Evolutionary conservation across 2,888 invertebrate genomes (phyloP).

Genomic region (Heliothis peltigera): DNA sequence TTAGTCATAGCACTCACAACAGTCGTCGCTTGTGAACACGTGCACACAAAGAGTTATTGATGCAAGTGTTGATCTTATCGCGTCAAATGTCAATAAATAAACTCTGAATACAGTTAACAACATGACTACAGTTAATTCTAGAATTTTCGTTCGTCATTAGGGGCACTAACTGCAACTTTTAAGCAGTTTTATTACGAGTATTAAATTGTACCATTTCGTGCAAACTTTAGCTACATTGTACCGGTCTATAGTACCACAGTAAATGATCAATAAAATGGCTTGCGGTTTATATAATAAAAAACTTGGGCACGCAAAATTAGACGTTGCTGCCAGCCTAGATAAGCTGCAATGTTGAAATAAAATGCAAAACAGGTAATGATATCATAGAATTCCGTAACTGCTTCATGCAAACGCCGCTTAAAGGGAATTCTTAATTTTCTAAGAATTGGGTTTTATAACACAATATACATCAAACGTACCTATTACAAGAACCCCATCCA

Average conservation of each 20-base stretch:
- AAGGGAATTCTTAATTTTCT: too few species aligned
- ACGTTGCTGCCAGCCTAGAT: neutral
- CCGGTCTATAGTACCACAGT: neutral
- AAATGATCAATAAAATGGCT: neutral
- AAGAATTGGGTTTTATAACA: too few species aligned
- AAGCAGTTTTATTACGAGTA: too few species aligned
- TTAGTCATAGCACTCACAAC: conserved; percentile 16
- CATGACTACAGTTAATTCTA: too few species aligned
- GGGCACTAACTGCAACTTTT: too few species aligned
- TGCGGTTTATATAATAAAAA: neutral
- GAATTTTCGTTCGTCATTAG: too few species aligned
- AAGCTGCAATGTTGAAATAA: neutral
- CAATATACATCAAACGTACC: too few species aligned
- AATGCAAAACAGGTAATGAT: neutral
- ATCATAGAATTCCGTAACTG: neutral
- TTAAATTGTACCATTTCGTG: neutral
- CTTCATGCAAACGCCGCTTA: neutral
- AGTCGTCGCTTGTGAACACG: conserved; percentile 19
- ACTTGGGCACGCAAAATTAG: neutral
- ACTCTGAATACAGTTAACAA: too few species aligned
- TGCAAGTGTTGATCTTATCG: conserved; percentile 16
- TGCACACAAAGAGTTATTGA: conserved; percentile 21
- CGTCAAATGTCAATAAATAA: neutral
- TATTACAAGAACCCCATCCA: too few species aligned
- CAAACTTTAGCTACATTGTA: neutral